phyloP scores from a whole-genome alignment of 2,888 invertebrate genomes.

The Cephalotes varians region DNA sequence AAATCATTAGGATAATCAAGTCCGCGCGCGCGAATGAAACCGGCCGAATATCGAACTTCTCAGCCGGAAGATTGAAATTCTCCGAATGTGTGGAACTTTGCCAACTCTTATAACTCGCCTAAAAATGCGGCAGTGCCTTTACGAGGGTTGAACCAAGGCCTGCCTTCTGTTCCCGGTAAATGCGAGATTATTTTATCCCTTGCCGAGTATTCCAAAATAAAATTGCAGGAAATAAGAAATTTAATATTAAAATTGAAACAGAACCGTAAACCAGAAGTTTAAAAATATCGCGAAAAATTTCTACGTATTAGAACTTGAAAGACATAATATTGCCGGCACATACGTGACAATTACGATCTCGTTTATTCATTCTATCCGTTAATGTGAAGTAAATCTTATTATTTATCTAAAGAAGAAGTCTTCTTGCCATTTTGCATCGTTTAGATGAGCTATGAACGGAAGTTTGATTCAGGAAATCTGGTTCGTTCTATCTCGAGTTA shows the following conservation, averaged over 20 bases:
- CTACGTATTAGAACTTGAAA: not conserved
- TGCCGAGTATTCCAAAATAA: not conserved
- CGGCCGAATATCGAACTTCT: constrained; percentile 46
- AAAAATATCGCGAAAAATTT: not conserved
- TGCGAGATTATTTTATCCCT: constrained; percentile 16
- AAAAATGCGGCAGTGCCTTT: constrained; percentile 26
- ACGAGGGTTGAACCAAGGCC: not conserved
- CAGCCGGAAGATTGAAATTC: constrained; percentile 51
- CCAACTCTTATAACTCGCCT: constrained; percentile 39
- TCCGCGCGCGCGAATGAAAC: constrained; percentile 30
- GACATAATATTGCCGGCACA: not conserved
- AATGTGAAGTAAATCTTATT: constrained; percentile 19
- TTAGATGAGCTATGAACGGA: constrained; percentile 38
- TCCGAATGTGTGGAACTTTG: constrained; percentile 45
- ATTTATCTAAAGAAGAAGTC: not conserved
- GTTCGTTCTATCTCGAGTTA: constrained; percentile 44
- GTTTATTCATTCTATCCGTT: constrained; percentile 1
- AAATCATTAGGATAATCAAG: constrained; percentile 53
- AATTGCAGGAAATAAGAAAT: constrained; percentile 17
- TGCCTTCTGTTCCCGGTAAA: constrained; percentile 17
- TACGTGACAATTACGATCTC: not conserved
- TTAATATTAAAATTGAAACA: constrained; percentile 5
- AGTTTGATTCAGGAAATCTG: constrained; percentile 38
- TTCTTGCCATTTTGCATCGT: constrained; percentile 17
- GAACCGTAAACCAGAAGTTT: not conserved